A percentile compares a stretch with the other conserved stretches of the same genome.
phyloP scores from a whole-genome alignment of 2,113 vertebrate genomes.

The Electrona antarctica region DNA sequence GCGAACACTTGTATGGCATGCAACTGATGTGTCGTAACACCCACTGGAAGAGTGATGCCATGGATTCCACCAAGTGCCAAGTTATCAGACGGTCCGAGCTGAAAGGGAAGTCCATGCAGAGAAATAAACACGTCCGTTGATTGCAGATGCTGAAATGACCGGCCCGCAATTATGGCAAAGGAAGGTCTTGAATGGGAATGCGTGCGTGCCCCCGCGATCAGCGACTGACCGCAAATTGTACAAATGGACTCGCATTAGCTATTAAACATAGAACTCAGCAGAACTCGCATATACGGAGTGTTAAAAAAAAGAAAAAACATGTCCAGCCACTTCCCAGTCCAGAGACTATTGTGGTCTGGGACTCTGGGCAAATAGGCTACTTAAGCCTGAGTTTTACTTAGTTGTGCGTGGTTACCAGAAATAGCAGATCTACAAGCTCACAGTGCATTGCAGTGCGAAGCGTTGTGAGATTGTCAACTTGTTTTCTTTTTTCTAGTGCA shows the following conservation, averaged over 20 bases:
- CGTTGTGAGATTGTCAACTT: too few relatives aligned
- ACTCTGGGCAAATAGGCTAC: too few relatives aligned
- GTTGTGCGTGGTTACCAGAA: too few relatives aligned
- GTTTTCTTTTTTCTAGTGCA: too few relatives aligned
- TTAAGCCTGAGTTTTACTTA: too few relatives aligned
- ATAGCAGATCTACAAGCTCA: too few relatives aligned
- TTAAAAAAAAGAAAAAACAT: slow-evolving; percentile 15
- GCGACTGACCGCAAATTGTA: slow-evolving; percentile 53
- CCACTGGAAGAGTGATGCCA: background rate
- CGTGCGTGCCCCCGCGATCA: slow-evolving; percentile 27
- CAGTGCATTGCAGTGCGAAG: too few relatives aligned
- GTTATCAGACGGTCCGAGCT: too few relatives aligned
- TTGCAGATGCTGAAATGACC: slow-evolving; percentile 7
- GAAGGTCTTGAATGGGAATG: background rate
- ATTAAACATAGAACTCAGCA: slow-evolving; percentile 43
- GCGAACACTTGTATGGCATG: background rate
- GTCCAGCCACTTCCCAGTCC: background rate
- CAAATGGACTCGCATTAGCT: slow-evolving; percentile 37
- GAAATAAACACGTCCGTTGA: slow-evolving; percentile 30
- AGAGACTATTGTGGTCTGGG: background rate
- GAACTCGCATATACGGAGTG: background rate
- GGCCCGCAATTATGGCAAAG: too few relatives aligned
- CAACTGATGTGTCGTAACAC: background rate
- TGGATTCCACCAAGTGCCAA: background rate
- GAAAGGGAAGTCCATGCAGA: background rate